phyloP scores from a whole-genome alignment of 2,113 vertebrate genomes.

The Ophthalmolycus amberensis region DNA sequence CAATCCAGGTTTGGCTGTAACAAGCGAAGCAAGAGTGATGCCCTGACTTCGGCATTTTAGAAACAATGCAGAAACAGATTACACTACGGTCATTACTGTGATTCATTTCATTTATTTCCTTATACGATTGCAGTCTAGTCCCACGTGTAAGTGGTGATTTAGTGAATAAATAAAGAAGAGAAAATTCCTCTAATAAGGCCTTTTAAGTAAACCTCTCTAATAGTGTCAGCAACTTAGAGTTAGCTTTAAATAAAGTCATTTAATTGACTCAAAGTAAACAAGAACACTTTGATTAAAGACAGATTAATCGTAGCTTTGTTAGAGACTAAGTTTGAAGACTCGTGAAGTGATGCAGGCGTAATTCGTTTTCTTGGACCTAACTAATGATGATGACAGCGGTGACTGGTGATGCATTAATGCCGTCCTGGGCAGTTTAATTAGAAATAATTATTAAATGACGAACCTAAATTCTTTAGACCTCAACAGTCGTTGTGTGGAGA shows the following conservation, averaged over 20 bases:
- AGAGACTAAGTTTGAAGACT: not conserved
- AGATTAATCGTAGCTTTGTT: not conserved
- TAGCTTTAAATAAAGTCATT: not conserved
- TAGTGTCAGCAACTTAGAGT: not conserved
- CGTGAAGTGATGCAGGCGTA: not conserved
- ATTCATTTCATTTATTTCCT: constrained; percentile 15
- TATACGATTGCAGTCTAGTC: not conserved
- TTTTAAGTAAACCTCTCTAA: constrained; percentile 6
- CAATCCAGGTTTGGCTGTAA: not conserved
- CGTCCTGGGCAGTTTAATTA: constrained; percentile 26
- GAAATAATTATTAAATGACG: constrained; percentile 38
- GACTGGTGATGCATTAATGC: constrained; percentile 35
- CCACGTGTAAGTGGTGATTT: not conserved
- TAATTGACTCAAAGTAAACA: not conserved
- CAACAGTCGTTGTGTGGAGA: not conserved
- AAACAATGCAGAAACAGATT: constrained; percentile 7
- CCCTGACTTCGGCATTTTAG: constrained; percentile 1
- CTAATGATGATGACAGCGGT: constrained; percentile 20
- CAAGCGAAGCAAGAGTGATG: not conserved
- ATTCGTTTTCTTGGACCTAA: constrained; percentile 23
- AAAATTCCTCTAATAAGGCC: not conserved
- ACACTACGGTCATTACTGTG: not conserved
- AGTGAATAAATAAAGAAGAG: not conserved
- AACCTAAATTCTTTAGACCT: not conserved
- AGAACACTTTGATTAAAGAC: not conserved